Evolutionary conservation across 2,888 invertebrate species (phyloP).

Genomic region (Plemyria rubiginata): DNA sequence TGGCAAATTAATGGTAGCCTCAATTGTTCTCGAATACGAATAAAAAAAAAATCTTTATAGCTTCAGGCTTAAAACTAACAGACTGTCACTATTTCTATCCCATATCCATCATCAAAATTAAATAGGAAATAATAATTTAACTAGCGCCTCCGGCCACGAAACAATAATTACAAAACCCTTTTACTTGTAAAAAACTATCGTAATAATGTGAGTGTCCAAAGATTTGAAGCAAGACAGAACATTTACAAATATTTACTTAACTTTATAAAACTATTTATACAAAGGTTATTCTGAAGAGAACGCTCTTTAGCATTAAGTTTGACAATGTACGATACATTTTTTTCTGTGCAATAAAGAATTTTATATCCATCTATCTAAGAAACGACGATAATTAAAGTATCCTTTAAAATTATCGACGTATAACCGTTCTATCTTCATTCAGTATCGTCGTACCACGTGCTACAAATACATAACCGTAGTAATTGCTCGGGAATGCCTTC

Average conservation of each 20-base stretch:
- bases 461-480: conserved; percentile 52
- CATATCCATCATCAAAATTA: conserved; percentile 38
- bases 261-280: too few species aligned
- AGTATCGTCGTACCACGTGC: conserved; percentile 40
- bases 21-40: too few species aligned
- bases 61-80: conserved; percentile 34
- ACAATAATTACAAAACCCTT: conserved; percentile 41
- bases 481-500: conserved; percentile 71
- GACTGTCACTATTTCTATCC: conserved; percentile 32
- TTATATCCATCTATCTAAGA: too few species aligned
- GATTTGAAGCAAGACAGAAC: conserved; percentile 16
- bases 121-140: conserved; percentile 37
- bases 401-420: too few species aligned
- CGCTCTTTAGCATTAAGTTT: too few species aligned
- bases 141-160: conserved; percentile 36
- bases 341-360: too few species aligned
- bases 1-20: too few species aligned
- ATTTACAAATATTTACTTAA: background rate
- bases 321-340: too few species aligned
- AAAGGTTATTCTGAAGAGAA: too few species aligned
- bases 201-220: conserved; percentile 26
- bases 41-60: conserved; percentile 13
- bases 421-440: conserved; percentile 33
- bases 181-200: conserved; percentile 33
- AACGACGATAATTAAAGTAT: too few species aligned